Conservation (phyloP, 37 sponge, comb jelly and placozoan genomes). For the Tethya wilhelma region DNA sequence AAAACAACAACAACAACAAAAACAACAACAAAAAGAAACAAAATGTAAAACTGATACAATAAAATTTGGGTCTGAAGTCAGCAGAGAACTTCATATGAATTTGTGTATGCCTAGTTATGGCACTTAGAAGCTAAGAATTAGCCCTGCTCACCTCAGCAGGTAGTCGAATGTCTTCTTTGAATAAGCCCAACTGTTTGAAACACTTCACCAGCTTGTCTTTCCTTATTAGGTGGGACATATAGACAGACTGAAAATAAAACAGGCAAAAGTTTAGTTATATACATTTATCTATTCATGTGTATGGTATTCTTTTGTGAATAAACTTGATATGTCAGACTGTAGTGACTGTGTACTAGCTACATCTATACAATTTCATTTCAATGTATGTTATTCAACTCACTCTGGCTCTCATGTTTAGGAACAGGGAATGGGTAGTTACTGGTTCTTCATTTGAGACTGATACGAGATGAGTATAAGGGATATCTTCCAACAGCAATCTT, state of each 20-base stretch:
- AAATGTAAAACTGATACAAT: no score
- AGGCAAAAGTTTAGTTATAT: not conserved
- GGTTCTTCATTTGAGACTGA: conserved; percentile 53
- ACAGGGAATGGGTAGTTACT: conserved; percentile 28
- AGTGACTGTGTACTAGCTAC: not conserved
- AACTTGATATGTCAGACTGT: not conserved
- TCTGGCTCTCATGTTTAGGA: conserved; percentile 13
- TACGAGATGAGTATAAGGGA: conserved; percentile 4
- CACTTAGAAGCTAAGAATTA: no score
- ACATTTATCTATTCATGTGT: not conserved
- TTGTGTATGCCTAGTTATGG: no score
- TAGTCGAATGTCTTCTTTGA: conserved; percentile 18
- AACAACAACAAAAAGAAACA: no score
- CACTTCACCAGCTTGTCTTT: conserved; percentile 38
- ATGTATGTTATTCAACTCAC: no score
- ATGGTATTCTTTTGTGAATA: not conserved
- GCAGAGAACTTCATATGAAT: no score
- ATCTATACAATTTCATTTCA: not conserved
- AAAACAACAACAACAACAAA: no score
- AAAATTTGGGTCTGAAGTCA: no score
- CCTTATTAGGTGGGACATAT: conserved; percentile 35
- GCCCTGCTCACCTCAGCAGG: conserved; percentile 54
- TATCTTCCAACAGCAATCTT: conserved; percentile 8
- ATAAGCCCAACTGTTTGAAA: conserved; percentile 34
- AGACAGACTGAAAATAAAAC: conserved; percentile 16